Conservation (phyloP, 2,888 invertebrate genomes). For the Euplexia lucipara region DNA sequence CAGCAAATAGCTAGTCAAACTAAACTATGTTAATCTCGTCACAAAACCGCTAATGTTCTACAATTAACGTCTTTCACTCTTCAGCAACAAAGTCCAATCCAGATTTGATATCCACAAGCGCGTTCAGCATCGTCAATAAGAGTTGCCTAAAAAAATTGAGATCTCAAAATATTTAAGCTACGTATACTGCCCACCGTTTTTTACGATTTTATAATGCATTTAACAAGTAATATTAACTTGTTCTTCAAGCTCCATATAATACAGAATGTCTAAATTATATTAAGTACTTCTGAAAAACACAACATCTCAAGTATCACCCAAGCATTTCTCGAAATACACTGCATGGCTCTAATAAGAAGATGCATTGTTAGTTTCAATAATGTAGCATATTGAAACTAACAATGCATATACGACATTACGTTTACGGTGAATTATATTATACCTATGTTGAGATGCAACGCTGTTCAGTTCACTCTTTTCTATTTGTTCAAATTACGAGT, state of each 20-base stretch:
- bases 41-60: too few species aligned
- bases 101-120: too few species aligned
- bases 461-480: neutral
- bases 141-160: too few species aligned
- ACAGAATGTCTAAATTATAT: neutral
- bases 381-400: conserved; percentile 9
- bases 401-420: neutral
- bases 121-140: too few species aligned
- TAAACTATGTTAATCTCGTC: too few species aligned
- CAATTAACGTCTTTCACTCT: too few species aligned
- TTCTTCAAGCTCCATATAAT: neutral
- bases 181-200: neutral
- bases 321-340: conserved; percentile 5
- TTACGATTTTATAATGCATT: neutral
- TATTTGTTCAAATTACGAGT: neutral
- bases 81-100: too few species aligned
- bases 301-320: neutral
- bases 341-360: conserved; percentile 15
- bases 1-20: too few species aligned
- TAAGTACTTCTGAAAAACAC: neutral
- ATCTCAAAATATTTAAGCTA: too few species aligned
- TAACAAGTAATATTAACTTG: conserved; percentile 7
- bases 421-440: neutral
- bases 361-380: conserved; percentile 27
- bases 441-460: neutral